Evolutionary conservation across 2,888 invertebrate genomes (phyloP).

Genomic region (Andrena dorsata): DNA sequence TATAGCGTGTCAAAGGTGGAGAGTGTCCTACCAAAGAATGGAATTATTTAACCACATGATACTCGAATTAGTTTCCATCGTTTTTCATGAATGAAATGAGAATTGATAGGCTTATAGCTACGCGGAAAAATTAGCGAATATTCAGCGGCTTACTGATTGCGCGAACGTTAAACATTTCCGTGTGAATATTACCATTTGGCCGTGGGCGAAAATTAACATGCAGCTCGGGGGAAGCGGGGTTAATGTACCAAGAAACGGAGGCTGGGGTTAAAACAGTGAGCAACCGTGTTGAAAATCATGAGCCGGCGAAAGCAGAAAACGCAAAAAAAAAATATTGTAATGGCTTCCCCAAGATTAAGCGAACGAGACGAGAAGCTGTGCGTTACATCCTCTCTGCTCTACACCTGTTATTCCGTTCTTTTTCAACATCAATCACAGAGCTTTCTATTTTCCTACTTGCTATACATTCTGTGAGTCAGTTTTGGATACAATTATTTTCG

Average conservation of each 20-base stretch:
- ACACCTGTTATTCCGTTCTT: not conserved
- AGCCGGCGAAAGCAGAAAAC: conserved; percentile 26
- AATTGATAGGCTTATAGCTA: not conserved
- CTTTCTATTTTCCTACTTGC: no score
- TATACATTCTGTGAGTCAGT: no score
- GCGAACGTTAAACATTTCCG: conserved; percentile 22
- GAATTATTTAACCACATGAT: not conserved
- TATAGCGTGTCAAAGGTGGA: no score
- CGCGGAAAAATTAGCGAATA: not conserved
- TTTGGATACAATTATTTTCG: no score
- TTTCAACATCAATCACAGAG: not conserved
- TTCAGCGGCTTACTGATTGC: not conserved
- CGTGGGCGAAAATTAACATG: conserved; percentile 47
- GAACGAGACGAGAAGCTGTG: conserved; percentile 32
- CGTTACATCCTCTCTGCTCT: conserved; percentile 2
- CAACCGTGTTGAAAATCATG: conserved; percentile 33
- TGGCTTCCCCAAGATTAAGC: conserved; percentile 67
- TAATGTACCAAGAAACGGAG: conserved; percentile 52
- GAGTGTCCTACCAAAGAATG: not conserved
- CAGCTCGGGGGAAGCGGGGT: conserved; percentile 35
- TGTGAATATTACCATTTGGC: conserved; percentile 26
- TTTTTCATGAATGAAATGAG: not conserved
- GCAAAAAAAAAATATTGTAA: conserved; percentile 66
- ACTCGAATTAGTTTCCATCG: not conserved
- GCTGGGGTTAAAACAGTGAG: conserved; percentile 36